Evolutionary conservation across 2,888 invertebrate species (phyloP).

Genomic region (Urechis unicinctus): DNA sequence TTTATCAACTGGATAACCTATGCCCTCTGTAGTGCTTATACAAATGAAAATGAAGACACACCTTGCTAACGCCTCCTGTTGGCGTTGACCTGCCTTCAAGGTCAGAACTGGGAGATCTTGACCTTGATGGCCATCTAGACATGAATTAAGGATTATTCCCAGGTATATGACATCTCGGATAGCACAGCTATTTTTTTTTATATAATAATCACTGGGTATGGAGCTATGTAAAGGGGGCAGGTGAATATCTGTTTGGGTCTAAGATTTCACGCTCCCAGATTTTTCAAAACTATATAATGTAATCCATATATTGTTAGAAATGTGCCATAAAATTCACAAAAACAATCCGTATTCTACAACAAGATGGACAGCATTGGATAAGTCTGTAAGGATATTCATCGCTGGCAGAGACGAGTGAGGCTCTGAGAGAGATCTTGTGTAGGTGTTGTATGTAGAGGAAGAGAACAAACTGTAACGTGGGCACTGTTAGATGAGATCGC

Average conservation of each 20-base stretch:
- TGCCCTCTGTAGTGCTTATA: no score
- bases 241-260: background rate
- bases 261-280: no score
- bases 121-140: slow-evolving; percentile 40
- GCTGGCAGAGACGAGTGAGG: slow-evolving; percentile 44
- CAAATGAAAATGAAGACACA: background rate
- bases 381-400: slow-evolving; percentile 45
- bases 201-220: no score
- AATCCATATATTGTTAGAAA: no score
- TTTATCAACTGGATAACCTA: no score
- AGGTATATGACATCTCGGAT: background rate
- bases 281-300: no score
- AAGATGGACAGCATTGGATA: no score
- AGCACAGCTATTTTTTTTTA: no score
- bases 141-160: background rate
- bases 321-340: no score
- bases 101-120: slow-evolving; percentile 38
- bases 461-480: slow-evolving; percentile 44
- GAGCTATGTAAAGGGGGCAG: no score
- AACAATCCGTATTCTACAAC: no score
- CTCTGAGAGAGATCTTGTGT: slow-evolving; percentile 46
- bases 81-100: slow-evolving; percentile 40
- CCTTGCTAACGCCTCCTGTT: slow-evolving; percentile 10
- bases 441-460: slow-evolving; percentile 50
- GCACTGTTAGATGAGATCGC: slow-evolving; percentile 30